Conservation (phyloP, 2,797 vertebrate species). For the Alca torda region DNA sequence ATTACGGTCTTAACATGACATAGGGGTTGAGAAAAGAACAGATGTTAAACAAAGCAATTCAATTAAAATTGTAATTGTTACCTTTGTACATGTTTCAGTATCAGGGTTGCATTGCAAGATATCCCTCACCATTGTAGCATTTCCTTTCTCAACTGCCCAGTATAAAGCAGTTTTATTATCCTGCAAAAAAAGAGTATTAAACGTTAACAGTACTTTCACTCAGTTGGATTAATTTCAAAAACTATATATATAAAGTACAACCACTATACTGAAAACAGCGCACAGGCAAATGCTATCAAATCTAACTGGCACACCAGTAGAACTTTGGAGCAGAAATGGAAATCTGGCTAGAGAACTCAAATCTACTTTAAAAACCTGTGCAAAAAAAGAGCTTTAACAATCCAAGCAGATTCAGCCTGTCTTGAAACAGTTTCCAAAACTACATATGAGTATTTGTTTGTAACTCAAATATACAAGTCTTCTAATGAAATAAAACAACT, state of each 20-base stretch:
- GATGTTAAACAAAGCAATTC: neutral
- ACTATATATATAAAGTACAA: neutral
- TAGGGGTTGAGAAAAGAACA: neutral
- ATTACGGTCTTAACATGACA: neutral
- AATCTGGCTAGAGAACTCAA: neutral
- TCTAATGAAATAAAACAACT: neutral
- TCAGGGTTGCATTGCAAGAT: constrained; percentile 97
- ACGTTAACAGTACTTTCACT: neutral
- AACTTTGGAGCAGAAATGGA: neutral
- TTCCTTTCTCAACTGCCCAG: constrained; percentile 98
- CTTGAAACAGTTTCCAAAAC: neutral
- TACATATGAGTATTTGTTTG: neutral
- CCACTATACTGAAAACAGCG: neutral
- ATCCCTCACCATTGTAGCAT: constrained; percentile 94
- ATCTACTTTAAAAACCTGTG: neutral
- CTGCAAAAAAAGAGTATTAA: constrained; percentile 63
- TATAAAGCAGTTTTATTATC: constrained; percentile 96
- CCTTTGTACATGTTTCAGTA: constrained; percentile 96
- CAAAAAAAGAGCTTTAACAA: neutral
- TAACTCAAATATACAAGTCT: neutral
- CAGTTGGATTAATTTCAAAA: neutral
- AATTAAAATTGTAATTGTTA: constrained; percentile 52
- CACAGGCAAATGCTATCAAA: neutral
- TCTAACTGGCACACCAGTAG: neutral
- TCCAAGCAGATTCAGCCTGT: neutral